Evolutionary conservation across 2,797 vertebrate genomes (phyloP), one percentile per base, ranked within the genome.

Genomic region (Perodicticus potto): DNA sequence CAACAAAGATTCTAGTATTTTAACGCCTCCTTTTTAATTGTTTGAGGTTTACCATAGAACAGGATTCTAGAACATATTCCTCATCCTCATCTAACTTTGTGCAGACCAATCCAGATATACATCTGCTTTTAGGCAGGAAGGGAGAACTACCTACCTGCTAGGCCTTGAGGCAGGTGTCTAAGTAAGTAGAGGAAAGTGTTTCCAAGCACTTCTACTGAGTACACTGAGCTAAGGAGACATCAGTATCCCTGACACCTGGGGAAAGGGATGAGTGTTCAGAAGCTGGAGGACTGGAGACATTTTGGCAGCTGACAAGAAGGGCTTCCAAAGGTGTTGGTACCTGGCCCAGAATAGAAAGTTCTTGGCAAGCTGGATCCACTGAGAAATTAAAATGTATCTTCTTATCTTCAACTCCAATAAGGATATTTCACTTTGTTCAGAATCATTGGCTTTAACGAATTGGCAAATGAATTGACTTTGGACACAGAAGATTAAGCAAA

Each of bases 401-500:
- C 72, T 85, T 72, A 32, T 65, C 32, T 76, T 89, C 45, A 55
- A 59, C 61, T 45, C 19, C 25, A 83, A 16, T 53, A 16, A 53
- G 19, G 8, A 3, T 49, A 17, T 55, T 92, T 83, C 22, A 29
- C n/a, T 77, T 93, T 90, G 73, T 37, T 29, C 57, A 78, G 69
- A 91, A 59, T 87, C 70, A 63, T 2, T 90, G 55, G 17, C 12
- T 87, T 78, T 90, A 45, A 43, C n/a, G 37, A 94, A 49, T 90
- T 53, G 29, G 20, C 32, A 59, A 82, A 78, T 74, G 83, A 83
- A 37, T 53, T 78, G 23, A 53, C 45, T 78, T 94, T 43, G 32
- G n/a, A 84, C 25, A n/a, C 59, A 67, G n/a, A 57, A 43, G 27
- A 55, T 16, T 14, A 45, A 23, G 43, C 32, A 78, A 89, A 78